phyloP scores from a whole-genome alignment of 1,140 invertebrate genomes.

The Carposina sasakii region DNA sequence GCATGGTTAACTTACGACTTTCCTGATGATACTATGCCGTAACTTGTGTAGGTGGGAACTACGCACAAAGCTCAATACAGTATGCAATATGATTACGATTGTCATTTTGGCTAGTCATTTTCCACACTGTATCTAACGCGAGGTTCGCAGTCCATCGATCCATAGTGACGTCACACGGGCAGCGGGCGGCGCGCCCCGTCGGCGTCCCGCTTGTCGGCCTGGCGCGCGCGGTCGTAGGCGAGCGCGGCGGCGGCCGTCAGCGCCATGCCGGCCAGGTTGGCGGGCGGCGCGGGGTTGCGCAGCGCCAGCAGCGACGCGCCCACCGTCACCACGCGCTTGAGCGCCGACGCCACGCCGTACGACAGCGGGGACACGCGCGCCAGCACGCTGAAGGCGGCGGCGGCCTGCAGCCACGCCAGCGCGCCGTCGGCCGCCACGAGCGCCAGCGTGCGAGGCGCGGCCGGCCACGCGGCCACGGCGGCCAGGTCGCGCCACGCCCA shows the following conservation, averaged over 20 bases:
- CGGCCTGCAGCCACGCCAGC: constrained; percentile 95
- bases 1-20: too few relatives aligned
- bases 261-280: constrained; percentile 93
- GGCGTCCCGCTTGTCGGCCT: constrained; percentile 11
- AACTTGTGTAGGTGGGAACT: too few relatives aligned
- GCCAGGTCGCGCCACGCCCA: constrained; percentile 30
- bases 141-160: background rate
- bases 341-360: constrained; percentile 95
- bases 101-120: too few relatives aligned
- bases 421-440: constrained; percentile 89
- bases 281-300: constrained; percentile 91
- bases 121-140: too few relatives aligned
- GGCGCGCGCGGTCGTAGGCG: constrained; percentile 81
- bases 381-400: constrained; percentile 94
- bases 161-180: constrained; percentile 31
- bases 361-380: constrained; percentile 92
- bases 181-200: constrained; percentile 15
- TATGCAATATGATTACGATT: too few relatives aligned
- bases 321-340: constrained; percentile 96
- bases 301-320: constrained; percentile 89
- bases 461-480: constrained; percentile 8
- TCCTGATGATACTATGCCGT: too few relatives aligned
- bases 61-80: too few relatives aligned
- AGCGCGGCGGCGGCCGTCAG: constrained; percentile 93
- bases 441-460: constrained; percentile 37